Evolutionary conservation across 2,797 vertebrate genomes (phyloP), one percentile per base, ranked within the genome.

Genomic region (Geotrypetes seraphini): DNA sequence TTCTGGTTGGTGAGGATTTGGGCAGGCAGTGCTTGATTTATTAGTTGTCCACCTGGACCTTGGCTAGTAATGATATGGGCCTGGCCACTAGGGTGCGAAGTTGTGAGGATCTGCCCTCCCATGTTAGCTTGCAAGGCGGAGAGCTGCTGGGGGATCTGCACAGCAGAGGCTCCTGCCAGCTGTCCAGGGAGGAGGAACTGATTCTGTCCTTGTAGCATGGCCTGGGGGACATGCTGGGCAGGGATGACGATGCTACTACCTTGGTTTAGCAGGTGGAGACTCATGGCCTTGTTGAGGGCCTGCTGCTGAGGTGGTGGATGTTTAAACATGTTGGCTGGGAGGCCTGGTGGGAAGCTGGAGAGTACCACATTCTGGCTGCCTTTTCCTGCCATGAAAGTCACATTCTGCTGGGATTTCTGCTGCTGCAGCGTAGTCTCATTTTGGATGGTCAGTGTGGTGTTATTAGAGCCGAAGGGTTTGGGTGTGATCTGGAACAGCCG

Each of bases 221-320:
- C 82, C 53, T 88, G 89, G 2, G 86, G 63, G 25, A 80, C 58
- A 3, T 78, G 78, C 35, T 79, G 81, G 1, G 81, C 92, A 0
- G 92, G 92, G 61, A 97, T 91, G 47, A 97, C 90, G 5, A 97
- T 96, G 75, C 91, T 95, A 71, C 89, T 86, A 26, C 82, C 69
- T 51, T 96, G 92, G 53, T 96, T 97, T 19, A 96, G 59, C 25
- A 97, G 54, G 46, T 97, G 91, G 10, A 97, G 83, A 8, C 92
- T 96, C 55, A 96, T 88, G 32, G 90, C 81, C 12, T 97, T 96
- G 55, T 60, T 73, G 6, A 81, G 33, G 6, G 64, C 34, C 1
- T 54, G 64, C 0, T 72, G 75, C 0, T 70, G 67, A 0, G 58
- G 66, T 0, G 69, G 65, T 0, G 78, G 94, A 36, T 82, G 91